Conservation (phyloP, 2,113 vertebrate species). For the Fregetta grallaria region DNA sequence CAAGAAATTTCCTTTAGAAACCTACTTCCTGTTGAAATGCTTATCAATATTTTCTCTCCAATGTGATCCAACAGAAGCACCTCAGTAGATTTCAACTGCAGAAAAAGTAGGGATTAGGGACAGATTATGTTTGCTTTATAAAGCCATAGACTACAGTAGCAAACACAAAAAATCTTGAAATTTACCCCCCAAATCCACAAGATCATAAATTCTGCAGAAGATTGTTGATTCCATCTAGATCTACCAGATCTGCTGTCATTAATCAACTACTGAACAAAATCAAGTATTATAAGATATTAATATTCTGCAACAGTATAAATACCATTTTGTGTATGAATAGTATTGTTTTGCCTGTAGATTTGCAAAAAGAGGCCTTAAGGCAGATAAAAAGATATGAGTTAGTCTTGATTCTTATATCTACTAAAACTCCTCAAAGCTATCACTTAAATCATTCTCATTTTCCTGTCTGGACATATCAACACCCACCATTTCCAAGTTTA, state of each 20-base stretch:
- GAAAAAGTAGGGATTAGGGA: not conserved
- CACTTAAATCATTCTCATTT: not conserved
- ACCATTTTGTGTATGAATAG: not conserved
- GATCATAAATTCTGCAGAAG: not conserved
- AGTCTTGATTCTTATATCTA: not conserved
- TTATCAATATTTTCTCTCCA: not conserved
- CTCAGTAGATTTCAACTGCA: not conserved
- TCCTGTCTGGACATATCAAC: not conserved
- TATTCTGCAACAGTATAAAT: not conserved
- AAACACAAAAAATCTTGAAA: not conserved
- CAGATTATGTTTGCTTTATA: not conserved
- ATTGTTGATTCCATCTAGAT: not conserved
- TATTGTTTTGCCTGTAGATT: not conserved
- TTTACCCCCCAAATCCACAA: not conserved
- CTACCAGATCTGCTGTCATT: not conserved
- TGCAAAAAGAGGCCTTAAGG: not conserved
- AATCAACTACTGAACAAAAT: not conserved
- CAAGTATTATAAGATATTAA: not conserved
- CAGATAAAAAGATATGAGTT: not conserved
- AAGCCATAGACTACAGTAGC: not conserved
- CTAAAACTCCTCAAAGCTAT: not conserved
- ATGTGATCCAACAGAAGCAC: not conserved
- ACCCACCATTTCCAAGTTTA: not conserved
- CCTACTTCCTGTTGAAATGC: not conserved
- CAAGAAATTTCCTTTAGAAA: not conserved